Base-by-base conservation (phyloP, 2,888 invertebrate genomes). In the Idaea dimidiata region DNA sequence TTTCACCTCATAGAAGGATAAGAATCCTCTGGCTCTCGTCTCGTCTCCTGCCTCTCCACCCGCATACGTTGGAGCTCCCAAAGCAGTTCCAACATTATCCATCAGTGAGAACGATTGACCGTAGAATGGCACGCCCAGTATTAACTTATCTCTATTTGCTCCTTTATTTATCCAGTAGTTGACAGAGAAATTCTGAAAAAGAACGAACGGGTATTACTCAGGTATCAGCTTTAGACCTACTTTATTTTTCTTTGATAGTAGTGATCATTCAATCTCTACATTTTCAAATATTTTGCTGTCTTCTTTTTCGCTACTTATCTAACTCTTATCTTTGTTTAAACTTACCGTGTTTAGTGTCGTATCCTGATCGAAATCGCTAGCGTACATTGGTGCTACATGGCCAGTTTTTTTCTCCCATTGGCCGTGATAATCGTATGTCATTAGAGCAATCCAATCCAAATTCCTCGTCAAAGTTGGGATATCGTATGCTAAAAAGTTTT, bases 361-460 rank as follows among this genome's bases (percentile, higher is more conserved):
- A 71, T 96, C 96, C 66, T 94, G 93, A 79, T 96, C 96, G 32
- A 95, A 95, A 0, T 96, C 96, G 78, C 96, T 95, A 1, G 91
- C 92, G 72, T 97, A 97, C 94, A 98, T 96, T 1, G 97, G 98
- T 0, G 98, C 96, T 3, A 97, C 95, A 79, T 98, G 98, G 0
- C 97, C 98, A 0, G 97, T 98, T 72, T 95, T 95, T 83, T 97
- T 97, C 77, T 97, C 97, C 97, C 97, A 97, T 77, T 97, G 97
- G 0, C 97, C 98, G 75, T 97, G 97, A 78, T 96, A 97, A 79
- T 98, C 98, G 79, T 98, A 98, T 0, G 97, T 94, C 97, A 98
- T 98, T 0, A 98, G 95, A 0, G 97, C 95, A 70, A 98, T 97
- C 97, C 97, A 97, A 82, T 97, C 97, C 65, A 98, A 93, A 78